phyloP scores from a whole-genome alignment of 2,797 vertebrate species.

The Avahi laniger region DNA sequence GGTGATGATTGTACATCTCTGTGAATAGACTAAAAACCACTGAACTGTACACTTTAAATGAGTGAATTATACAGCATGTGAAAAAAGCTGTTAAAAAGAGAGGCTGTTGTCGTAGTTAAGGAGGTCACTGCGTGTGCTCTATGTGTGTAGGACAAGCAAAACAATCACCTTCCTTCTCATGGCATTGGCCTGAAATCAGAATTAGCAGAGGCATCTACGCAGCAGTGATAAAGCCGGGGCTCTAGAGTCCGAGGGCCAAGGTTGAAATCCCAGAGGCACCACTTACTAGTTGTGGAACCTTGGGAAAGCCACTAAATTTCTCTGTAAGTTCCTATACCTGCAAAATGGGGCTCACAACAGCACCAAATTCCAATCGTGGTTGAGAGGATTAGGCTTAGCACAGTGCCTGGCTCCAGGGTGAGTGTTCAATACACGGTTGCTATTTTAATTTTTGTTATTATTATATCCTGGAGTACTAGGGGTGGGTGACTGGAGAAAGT shows the following conservation, averaged over 20 bases:
- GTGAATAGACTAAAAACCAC: neutral
- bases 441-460: neutral
- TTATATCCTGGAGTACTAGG: neutral
- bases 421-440: neutral
- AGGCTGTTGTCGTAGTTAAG: neutral
- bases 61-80: neutral
- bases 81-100: neutral
- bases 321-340: neutral
- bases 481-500: neutral
- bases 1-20: too few relatives aligned
- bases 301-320: neutral
- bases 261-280: neutral
- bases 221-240: neutral
- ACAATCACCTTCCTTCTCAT: neutral
- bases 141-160: neutral
- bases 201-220: neutral
- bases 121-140: neutral
- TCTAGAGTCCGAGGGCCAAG: neutral
- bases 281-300: neutral
- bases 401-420: rapidly evolving
- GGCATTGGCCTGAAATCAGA: neutral
- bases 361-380: neutral
- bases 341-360: neutral
- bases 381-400: neutral
- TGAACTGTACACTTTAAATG: neutral